Conservation (phyloP, 2,888 invertebrate genomes). For the Gisinianus flammeolus region DNA sequence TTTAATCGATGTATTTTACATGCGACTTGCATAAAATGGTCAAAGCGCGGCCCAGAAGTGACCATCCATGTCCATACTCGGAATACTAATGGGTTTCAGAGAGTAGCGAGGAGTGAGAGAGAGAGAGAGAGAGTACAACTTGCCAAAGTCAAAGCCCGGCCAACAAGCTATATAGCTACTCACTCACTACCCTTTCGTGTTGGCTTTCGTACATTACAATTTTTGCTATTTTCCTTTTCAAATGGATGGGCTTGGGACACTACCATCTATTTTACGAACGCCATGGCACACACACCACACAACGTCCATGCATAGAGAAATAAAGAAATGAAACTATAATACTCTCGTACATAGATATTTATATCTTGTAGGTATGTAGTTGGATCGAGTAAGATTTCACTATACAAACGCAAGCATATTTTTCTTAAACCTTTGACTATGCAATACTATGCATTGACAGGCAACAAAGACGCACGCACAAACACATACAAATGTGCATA, state of each 20-base stretch:
- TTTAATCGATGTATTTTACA: slow-evolving; percentile 60
- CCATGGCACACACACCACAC: background rate
- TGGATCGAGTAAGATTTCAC: no score
- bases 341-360: no score
- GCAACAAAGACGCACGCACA: no score
- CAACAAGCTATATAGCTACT: no score
- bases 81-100: slow-evolving; percentile 58
- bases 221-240: background rate
- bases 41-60: slow-evolving; percentile 58
- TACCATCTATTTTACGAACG: slow-evolving; percentile 2
- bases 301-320: background rate
- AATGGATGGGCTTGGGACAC: slow-evolving; percentile 7
- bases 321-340: background rate
- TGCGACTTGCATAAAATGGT: slow-evolving; percentile 60
- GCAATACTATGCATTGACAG: no score
- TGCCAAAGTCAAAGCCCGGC: no score
- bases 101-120: slow-evolving; percentile 18
- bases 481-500: no score
- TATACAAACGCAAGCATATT: no score
- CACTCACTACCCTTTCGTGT: no score
- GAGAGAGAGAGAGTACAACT: background rate
- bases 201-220: no score
- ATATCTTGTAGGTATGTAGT: no score
- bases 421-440: no score
- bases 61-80: slow-evolving; percentile 55